Evolutionary conservation across 2,888 invertebrate genomes (phyloP).

Genomic region (Alviniconcha strummeri): DNA sequence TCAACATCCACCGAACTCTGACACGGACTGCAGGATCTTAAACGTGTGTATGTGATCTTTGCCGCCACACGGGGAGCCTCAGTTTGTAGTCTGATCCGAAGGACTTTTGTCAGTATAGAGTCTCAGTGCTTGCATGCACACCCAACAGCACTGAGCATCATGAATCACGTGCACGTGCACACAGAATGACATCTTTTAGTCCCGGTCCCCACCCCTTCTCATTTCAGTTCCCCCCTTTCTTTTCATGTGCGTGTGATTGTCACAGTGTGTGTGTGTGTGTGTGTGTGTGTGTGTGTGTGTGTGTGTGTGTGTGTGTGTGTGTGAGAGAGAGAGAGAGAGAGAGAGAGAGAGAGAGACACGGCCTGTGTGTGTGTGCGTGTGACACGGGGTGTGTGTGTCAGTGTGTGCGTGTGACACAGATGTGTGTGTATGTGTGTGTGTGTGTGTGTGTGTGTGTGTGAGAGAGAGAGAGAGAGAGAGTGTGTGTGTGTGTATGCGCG

Average conservation of each 20-base stretch:
- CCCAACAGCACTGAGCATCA: no score
- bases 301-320: not conserved
- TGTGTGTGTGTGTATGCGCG: not conserved
- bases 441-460: not conserved
- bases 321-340: not conserved
- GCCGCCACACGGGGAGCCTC: no score
- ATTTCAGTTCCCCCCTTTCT: not conserved
- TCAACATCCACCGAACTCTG: no score
- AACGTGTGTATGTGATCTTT: no score
- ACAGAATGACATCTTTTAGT: not conserved
- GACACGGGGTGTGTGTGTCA: not conserved
- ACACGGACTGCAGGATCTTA: no score
- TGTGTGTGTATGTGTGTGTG: not conserved
- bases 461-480: not conserved
- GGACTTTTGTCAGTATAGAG: no score
- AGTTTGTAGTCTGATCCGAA: no score
- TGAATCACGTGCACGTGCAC: not conserved
- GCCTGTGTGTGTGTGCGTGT: not conserved
- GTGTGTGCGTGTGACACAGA: not conserved
- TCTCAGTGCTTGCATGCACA: no score
- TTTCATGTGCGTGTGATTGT: not conserved
- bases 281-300: not conserved
- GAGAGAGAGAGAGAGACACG: not conserved
- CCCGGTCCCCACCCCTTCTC: not conserved
- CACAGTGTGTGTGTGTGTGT: not conserved